Evolutionary conservation across 1,140 invertebrate species (phyloP), one percentile per base, ranked within the genome.

Genomic region (Babylonia areolata): DNA sequence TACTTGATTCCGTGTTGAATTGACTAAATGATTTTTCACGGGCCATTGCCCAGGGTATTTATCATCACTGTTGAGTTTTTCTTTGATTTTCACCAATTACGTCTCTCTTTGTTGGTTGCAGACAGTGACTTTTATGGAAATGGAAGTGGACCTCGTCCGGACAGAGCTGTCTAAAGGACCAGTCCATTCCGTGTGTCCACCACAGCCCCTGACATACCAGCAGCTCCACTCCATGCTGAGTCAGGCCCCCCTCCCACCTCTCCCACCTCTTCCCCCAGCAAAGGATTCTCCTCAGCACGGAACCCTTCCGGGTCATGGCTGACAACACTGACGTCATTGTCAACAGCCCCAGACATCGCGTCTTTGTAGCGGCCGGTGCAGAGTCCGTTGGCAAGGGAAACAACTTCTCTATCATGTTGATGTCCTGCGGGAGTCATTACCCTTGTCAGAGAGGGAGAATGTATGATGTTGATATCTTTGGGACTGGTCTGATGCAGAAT

Each of bases 191-290:
- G 28, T 23, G 0, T 12, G 28, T n/a, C 12, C 15, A 5, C 58
- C 28, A 12, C 58, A 64, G 58, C 58, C 58, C 58, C 6, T 3
- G 12, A 64, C 58, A 20, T 23, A 12, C 58, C 58, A 64, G 15
- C 58, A 64, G 15, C 58, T 64, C 28, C 58, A 64, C 58, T 64
- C 58, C 58, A 64, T 64, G 58, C 58, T 64, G 58, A 64, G 58
- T n/a, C 28, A n/a, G 17, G n/a, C 58, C 58, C 58, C 58, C 58
- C 58, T 64, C 58, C 58, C 17, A 64, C 58, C 58, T 64, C 9
- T 3, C 17, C 58, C 58, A 64, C 28, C 58, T 15, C 28, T 23
- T 15, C 58, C 58, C 20, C 15, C 17, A 64, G 58, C 58, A 64
- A 64, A 6, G 58, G 58, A 64, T 64, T 28, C 58, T 64, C 28